A percentile compares a stretch with the other conserved stretches of the same genome.
Conservation (phyloP, 2,113 vertebrate genomes). For the Anarhynchus alexandrinus region DNA sequence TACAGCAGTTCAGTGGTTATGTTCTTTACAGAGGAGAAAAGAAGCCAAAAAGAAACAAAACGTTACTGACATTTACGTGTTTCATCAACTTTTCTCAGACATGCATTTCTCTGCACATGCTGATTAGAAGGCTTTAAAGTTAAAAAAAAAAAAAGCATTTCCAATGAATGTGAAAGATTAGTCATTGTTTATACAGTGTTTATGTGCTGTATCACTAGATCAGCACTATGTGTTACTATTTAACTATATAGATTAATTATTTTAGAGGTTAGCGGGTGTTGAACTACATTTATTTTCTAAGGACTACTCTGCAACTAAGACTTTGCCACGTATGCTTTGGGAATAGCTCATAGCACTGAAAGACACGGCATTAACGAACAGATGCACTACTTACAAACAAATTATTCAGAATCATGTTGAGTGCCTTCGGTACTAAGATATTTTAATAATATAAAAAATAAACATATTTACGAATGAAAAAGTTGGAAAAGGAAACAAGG, state of each 20-base stretch:
- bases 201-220: neutral
- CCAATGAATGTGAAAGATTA: neutral
- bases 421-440: neutral
- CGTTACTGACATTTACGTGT: neutral
- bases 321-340: neutral
- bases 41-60: neutral
- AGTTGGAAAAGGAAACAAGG: neutral
- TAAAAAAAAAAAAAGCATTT: neutral
- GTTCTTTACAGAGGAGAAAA: neutral
- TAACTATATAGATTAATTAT: neutral
- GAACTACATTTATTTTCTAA: neutral
- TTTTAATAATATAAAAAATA: neutral
- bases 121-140: neutral
- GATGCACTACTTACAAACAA: neutral
- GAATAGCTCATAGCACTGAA: neutral
- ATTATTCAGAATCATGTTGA: neutral
- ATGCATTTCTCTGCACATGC: neutral
- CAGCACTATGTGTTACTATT: conserved; percentile 21
- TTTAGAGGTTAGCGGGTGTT: neutral
- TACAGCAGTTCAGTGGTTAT: neutral
- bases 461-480: neutral
- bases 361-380: neutral
- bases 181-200: conserved; percentile 10
- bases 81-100: neutral
- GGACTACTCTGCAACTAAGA: neutral